Percentiles rank a stretch among this genome's conserved stretches.
Conservation (phyloP, 2,113 vertebrate species). For the Junco hyemalis region DNA sequence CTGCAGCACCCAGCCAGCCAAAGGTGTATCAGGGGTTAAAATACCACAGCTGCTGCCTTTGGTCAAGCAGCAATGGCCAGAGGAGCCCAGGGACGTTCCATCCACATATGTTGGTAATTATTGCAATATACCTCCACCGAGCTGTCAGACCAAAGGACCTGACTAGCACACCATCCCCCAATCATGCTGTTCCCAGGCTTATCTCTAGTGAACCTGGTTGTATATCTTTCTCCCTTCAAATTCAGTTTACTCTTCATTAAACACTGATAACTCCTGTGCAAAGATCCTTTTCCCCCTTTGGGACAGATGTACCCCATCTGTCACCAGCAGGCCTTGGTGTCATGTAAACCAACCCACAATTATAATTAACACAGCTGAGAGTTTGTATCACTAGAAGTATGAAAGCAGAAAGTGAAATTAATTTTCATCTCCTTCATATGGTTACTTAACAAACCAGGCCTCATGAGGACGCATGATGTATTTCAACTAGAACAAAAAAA, state of each 20-base stretch:
- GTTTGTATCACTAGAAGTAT: constrained; percentile 5
- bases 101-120: too few relatives aligned
- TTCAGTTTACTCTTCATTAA: not conserved
- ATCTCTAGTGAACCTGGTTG: not conserved
- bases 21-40: too few relatives aligned
- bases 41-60: too few relatives aligned
- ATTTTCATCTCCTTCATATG: constrained; percentile 42
- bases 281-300: not conserved
- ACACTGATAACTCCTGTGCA: not conserved
- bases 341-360: not conserved
- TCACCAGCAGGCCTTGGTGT: not conserved
- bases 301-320: not conserved
- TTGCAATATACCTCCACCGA: not conserved
- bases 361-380: constrained; percentile 40
- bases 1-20: too few relatives aligned
- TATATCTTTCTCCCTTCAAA: not conserved
- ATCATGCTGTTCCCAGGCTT: not conserved
- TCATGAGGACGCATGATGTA: constrained; percentile 19
- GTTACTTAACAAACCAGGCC: constrained; percentile 18
- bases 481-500: constrained; percentile 49
- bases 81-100: too few relatives aligned
- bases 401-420: constrained; percentile 46
- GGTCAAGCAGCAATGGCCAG: too few relatives aligned
- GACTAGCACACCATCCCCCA: not conserved
- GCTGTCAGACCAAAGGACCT: not conserved